Evolutionary conservation across 2,797 vertebrate species (phyloP), one percentile per base, ranked within the genome.

Genomic region (Babyrousa celebensis): DNA sequence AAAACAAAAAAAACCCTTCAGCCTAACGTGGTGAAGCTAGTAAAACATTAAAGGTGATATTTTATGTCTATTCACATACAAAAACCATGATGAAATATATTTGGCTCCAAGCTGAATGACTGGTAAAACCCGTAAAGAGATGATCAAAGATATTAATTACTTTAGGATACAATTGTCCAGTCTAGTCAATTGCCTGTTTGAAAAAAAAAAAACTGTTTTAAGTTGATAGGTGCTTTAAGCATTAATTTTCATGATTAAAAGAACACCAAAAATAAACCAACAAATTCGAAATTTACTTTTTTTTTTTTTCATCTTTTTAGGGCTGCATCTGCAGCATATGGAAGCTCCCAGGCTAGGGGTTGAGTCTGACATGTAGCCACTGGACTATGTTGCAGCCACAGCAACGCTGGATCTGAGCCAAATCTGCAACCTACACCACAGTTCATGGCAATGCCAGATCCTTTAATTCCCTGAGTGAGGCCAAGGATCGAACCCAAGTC

Each of bases 71-170:
- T 2, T 20, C 95, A 54, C 16, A 1, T 60, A 71, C 4, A 62
- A 90, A 94, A 96, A 12, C 56, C 25, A 95, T 1, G 63, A n/a
- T 63, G 77, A 96, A 96, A 96, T 54, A 18, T 48, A 54, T 72
- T 16, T 67, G 85, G 32, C 67, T 82, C 85, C 52, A 94, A 97
- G 93, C 15, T 78, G 91, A 43, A 60, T 63, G 10, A 85, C 43
- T 95, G 86, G 97, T 82, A 97, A 98, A 86, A 96, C 17, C 1
- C 0, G 67, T 91, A 96, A 67, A 25, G 43, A 71, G 60, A 85
- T 17, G 0, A 85, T 48, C 15, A 48, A 72, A 91, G 65, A 60
- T n/a, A 65, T 68, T 63, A 78, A 91, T 85, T 3, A 68, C 70
- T 43, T 91, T 88, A 71, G 18, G 25, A 15, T 62, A 14, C 4